Evolutionary conservation across 2,888 invertebrate species (phyloP).

Genomic region (Trissoscelio sp.): DNA sequence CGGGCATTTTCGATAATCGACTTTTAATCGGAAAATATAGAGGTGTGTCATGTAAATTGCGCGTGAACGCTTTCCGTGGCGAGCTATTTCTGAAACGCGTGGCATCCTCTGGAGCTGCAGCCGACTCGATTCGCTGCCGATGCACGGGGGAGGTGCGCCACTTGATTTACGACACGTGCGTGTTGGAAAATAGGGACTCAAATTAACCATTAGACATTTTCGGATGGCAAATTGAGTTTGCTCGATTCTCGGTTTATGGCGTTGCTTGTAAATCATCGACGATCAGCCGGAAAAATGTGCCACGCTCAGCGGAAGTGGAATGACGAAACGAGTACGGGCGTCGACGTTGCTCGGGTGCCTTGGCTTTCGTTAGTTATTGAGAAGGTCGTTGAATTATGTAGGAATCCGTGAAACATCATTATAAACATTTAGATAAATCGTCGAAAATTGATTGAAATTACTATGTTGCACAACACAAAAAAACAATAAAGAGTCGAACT

Average conservation of each 20-base stretch:
- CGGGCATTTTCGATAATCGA: slow-evolving; percentile 22
- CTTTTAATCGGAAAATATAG: slow-evolving; percentile 46
- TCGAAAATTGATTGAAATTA: too few relatives aligned
- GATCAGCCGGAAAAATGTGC: slow-evolving; percentile 2
- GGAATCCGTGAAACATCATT: too few relatives aligned
- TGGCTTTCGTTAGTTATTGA: not conserved
- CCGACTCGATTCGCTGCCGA: slow-evolving; percentile 48
- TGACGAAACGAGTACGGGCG: not conserved
- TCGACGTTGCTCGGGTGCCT: not conserved
- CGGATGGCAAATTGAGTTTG: slow-evolving; percentile 57
- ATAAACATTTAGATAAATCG: too few relatives aligned
- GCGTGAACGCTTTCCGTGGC: slow-evolving; percentile 31
- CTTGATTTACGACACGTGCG: slow-evolving; percentile 66
- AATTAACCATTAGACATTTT: slow-evolving; percentile 59
- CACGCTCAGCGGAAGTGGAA: not conserved
- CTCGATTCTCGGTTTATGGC: slow-evolving; percentile 29
- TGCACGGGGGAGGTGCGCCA: slow-evolving; percentile 47
- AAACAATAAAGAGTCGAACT: not conserved
- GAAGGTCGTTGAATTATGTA: not conserved
- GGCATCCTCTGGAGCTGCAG: slow-evolving; percentile 60
- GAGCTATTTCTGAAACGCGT: slow-evolving; percentile 65
- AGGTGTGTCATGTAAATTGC: slow-evolving; percentile 46
- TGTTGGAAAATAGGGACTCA: slow-evolving; percentile 61
- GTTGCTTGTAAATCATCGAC: slow-evolving; percentile 26
- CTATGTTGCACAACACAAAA: not conserved